Percentiles rank a stretch among this genome's conserved stretches.
Evolutionary conservation across 1,140 invertebrate genomes (phyloP).

Genomic region (Drosophila simulans): DNA sequence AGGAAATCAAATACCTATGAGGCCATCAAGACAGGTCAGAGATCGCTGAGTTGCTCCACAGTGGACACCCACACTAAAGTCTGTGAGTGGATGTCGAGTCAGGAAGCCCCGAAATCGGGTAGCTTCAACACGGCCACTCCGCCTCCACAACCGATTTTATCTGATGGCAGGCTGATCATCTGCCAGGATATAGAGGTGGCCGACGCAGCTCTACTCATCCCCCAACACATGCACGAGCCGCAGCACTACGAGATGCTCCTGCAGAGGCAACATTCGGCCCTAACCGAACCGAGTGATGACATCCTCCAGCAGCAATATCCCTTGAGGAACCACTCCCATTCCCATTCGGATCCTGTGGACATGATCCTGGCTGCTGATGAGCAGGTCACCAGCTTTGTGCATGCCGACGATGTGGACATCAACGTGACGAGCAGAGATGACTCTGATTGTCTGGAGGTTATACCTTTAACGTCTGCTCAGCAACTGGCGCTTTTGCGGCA

Average conservation of each 20-base stretch:
- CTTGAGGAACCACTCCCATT: slow-evolving; percentile 85
- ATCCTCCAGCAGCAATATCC: slow-evolving; percentile 30
- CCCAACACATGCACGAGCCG: slow-evolving; percentile 67
- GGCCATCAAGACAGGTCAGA: slow-evolving; percentile 84
- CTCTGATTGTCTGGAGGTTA: slow-evolving; percentile 65
- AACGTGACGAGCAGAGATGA: slow-evolving; percentile 89
- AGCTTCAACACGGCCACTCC: slow-evolving; percentile 84
- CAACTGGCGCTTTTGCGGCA: slow-evolving; percentile 90
- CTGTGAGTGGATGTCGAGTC: slow-evolving; percentile 91
- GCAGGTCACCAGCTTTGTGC: slow-evolving; percentile 85
- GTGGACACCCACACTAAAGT: slow-evolving; percentile 94
- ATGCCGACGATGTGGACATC: slow-evolving; percentile 87
- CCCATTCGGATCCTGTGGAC: slow-evolving; percentile 89
- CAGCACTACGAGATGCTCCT: slow-evolving; percentile 70
- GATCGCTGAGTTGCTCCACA: slow-evolving; percentile 89
- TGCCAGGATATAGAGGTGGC: slow-evolving; percentile 82
- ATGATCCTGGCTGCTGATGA: slow-evolving; percentile 84
- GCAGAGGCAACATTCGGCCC: slow-evolving; percentile 70
- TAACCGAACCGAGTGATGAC: slow-evolving; percentile 70
- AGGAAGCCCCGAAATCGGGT: slow-evolving; percentile 84
- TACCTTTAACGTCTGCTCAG: slow-evolving; percentile 87
- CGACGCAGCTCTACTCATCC: slow-evolving; percentile 67
- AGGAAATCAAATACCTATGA: slow-evolving; percentile 86
- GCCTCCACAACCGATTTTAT: slow-evolving; percentile 88
- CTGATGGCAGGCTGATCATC: slow-evolving; percentile 72